Conservation (phyloP, 2,113 vertebrate species). For the Pungitius pungitius region DNA sequence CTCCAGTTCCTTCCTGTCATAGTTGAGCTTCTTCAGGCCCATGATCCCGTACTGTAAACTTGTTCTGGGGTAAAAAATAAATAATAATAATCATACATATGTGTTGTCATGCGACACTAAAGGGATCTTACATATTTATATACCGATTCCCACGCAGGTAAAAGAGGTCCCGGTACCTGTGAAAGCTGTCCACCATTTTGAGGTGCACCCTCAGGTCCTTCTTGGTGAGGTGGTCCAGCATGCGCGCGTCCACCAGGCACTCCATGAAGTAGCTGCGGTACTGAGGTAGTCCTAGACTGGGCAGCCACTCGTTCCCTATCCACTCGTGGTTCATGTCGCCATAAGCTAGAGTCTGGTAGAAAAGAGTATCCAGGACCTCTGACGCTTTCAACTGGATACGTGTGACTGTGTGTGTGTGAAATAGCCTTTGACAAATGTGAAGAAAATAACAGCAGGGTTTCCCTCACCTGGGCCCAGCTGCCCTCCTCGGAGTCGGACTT, state of each 20-base stretch:
- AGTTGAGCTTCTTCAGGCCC: slow-evolving; percentile 99
- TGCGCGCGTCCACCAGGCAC: slow-evolving; percentile 97
- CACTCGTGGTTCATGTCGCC: slow-evolving; percentile 99
- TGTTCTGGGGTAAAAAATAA: slow-evolving; percentile 86
- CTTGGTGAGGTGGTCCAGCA: slow-evolving; percentile 99
- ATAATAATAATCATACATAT: background rate
- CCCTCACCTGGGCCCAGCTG: slow-evolving; percentile 94
- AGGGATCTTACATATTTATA: background rate
- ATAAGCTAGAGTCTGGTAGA: slow-evolving; percentile 91
- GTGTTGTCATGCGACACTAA: background rate
- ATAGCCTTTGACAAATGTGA: background rate
- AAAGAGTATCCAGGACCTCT: background rate
- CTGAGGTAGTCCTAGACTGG: slow-evolving; percentile 97
- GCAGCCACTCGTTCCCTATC: slow-evolving; percentile 99
- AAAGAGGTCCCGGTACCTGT: slow-evolving; percentile 83
- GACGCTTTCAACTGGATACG: background rate
- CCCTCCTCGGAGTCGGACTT: slow-evolving; percentile 95
- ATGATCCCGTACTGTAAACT: slow-evolving; percentile 99
- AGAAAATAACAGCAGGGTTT: background rate
- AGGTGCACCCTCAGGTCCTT: slow-evolving; percentile 98
- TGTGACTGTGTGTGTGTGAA: no score
- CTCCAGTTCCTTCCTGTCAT: slow-evolving; percentile 98
- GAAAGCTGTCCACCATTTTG: slow-evolving; percentile 99
- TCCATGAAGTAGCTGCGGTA: slow-evolving; percentile 99
- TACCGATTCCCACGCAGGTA: background rate